Base-by-base conservation (phyloP, 2,113 vertebrate genomes). In the Electrona antarctica region DNA sequence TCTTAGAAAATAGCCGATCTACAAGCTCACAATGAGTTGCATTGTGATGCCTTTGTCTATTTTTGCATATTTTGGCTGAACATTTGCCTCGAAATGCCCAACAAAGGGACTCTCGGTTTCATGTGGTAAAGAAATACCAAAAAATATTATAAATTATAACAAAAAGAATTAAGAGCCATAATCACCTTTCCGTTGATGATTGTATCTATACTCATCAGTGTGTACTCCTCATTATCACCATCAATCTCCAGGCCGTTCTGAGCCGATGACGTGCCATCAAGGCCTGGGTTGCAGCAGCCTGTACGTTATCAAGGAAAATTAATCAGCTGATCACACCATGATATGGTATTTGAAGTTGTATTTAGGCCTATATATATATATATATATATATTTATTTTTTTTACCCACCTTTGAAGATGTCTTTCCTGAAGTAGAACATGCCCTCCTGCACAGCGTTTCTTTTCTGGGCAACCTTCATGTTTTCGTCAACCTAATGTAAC, bases 171-270 rank as follows among this genome's bases (percentile, higher is more conserved):
- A 33, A 46, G 11, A 2, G 33, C 0, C 1, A 6, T 46, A 48
- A 9, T 74, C 86, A 98, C 98, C 95, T 98, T 99, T 79, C 98
- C 98, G 3, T 98, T 99, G 90, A 99, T 97, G 89, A 99, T 98
- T 0, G 97, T 98, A 89, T 99, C 96, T n/a, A 99, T 97, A 88
- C 95, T 97, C 98, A 99, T 99, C 63, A 98, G 90, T 0, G 82
- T 86, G 83, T 95, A 99, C 63, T 98, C 96, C 78, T 98, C 97
- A 0, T 86, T 82, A 7, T 48, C 60, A 4, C 77, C 45, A 0
- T 88, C 82, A 0, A 13, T 89, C 67, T 96, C 94, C 0, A 93
- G 61, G 51, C 95, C 94, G 0, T 94, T 96, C 69, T 92, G 93
- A 15, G 94, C 83, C 60, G 92, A 87, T 48, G 93, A 73, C 3